phyloP scores from a whole-genome alignment of 2,797 vertebrate species.

The Tympanoctomys barrerae region DNA sequence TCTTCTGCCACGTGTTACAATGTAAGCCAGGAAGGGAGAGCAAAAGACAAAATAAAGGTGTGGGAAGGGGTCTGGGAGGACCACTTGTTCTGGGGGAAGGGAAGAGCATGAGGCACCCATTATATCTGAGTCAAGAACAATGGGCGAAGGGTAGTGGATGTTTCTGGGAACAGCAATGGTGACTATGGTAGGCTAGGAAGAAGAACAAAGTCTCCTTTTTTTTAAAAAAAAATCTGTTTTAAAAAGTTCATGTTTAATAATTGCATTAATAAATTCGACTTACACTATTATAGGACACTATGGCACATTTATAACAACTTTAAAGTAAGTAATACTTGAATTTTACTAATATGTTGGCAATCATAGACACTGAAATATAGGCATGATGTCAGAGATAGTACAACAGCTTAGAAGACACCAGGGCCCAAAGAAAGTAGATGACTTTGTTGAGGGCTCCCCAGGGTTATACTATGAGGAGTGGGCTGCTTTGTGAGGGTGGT shows the following conservation, averaged over 20 bases:
- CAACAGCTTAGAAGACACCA: constrained; percentile 45
- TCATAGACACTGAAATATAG: neutral
- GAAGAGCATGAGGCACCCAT: neutral
- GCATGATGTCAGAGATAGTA: constrained; percentile 20
- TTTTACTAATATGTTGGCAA: constrained; percentile 44
- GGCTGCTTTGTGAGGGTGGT: neutral
- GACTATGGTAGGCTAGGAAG: neutral
- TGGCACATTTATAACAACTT: constrained; percentile 20
- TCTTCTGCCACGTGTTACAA: neutral
- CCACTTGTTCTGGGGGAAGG: neutral
- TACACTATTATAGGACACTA: constrained; percentile 8
- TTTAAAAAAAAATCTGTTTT: neutral
- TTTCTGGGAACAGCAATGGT: neutral
- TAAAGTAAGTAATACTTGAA: constrained; percentile 19
- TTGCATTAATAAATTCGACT: neutral
- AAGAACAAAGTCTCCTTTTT: neutral
- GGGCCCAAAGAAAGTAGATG: constrained; percentile 1
- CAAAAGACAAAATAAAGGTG: neutral
- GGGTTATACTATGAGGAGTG: neutral
- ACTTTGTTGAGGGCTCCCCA: constrained; percentile 1
- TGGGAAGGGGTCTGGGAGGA: no score
- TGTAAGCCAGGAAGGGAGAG: neutral
- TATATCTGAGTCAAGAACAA: neutral
- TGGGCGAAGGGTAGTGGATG: neutral
- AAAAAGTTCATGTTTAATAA: neutral